Percentiles rank a stretch among this genome's conserved stretches.
Evolutionary conservation across 2,113 vertebrate genomes (phyloP).

Genomic region (Coptodon rendalli): DNA sequence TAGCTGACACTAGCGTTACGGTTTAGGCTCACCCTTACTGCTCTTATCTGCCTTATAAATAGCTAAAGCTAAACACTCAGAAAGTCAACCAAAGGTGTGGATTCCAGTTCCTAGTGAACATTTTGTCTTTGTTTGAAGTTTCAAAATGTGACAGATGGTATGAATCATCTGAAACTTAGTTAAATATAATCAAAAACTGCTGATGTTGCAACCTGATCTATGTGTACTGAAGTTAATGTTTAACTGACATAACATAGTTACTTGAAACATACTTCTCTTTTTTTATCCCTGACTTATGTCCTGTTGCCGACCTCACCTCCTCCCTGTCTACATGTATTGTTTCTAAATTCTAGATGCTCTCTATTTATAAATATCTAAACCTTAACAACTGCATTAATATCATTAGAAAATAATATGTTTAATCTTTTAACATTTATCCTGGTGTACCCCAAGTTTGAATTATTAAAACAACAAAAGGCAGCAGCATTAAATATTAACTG

Average conservation of each 20-base stretch:
- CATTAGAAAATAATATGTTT: not conserved
- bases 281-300: not conserved
- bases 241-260: not conserved
- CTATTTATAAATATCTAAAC: not conserved
- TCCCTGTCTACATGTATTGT: not conserved
- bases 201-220: not conserved
- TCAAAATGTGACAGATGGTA: not conserved
- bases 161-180: not conserved
- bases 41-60: not conserved
- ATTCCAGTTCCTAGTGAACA: not conserved
- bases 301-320: not conserved
- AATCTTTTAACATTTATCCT: not conserved
- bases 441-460: not conserved
- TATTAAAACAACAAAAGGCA: not conserved
- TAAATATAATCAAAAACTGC: not conserved
- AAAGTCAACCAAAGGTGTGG: not conserved
- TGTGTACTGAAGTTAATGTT: not conserved
- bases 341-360: not conserved
- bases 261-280: slow-evolving; percentile 10
- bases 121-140: not conserved
- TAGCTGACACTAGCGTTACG: not conserved
- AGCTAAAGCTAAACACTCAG: not conserved
- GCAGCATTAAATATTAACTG: not conserved
- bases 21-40: not conserved
- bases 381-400: not conserved